Evolutionary conservation across 2,888 invertebrate species (phyloP), one percentile per base, ranked within the genome.

Genomic region (Cylloceria caligata): DNA sequence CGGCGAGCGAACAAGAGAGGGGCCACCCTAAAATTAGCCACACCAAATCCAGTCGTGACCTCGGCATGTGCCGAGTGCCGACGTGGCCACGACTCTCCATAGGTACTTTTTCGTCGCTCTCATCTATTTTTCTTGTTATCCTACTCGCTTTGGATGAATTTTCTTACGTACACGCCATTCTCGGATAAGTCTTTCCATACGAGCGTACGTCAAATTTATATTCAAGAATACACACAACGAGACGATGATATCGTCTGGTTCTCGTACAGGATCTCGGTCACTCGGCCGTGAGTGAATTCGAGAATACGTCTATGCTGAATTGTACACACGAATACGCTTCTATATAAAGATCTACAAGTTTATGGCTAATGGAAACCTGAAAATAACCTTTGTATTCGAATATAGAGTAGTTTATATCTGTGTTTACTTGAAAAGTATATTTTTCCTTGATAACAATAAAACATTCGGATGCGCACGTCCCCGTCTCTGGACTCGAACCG

Each of bases 261-360:
- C 49, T 73, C 79, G 78, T 79, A 86, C 85, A 75, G 86, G 77
- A 87, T 87, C 72, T 87, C 86, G 86, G 86, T 87, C 86, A 86
- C 73, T 87, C 86, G 30, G 30, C 30, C 30, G 30, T 30, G 30
- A 30, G 3, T 30, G 5, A 30, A 30, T 30, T 30, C 84, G 3
- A n/a, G n/a, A n/a, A n/a, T n/a, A n/a, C n/a, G n/a, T n/a, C n/a
- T n/a, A n/a, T n/a, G n/a, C n/a, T 42, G 3, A 11, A 42, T 42
- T 42, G 42, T 3, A 3, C 11, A n/a, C 11, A 5, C 7, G 13
- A 42, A 42, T 13, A 3, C 42, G 2, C 2, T 42, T 42, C n/a
- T 42, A 2, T 42, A n/a, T n/a, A n/a, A n/a, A n/a, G n/a, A n/a
- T n/a, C n/a, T n/a, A n/a, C n/a, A n/a, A n/a, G n/a, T n/a, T n/a